Evolutionary conservation across 1,140 invertebrate species (phyloP).

Genomic region (Druon quercuslanigerum): DNA sequence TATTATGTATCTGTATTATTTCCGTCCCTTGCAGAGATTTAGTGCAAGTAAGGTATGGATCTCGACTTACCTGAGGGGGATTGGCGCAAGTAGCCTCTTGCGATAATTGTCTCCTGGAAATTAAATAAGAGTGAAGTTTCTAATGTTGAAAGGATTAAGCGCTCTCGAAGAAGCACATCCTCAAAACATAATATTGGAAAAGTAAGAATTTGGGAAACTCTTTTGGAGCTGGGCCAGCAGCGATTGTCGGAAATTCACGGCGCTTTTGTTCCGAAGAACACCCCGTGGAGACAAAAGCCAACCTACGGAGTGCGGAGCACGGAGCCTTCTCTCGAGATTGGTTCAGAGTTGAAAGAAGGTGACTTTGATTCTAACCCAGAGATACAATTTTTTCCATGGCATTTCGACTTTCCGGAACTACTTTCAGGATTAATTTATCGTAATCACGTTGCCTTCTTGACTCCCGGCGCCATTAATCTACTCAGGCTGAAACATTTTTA

Average conservation of each 20-base stretch:
- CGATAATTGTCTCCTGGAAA: background rate
- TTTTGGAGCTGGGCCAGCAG: constrained; percentile 17
- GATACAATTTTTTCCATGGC: background rate
- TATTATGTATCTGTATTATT: no score
- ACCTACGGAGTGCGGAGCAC: no score
- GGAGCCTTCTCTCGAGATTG: background rate
- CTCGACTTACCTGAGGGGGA: no score
- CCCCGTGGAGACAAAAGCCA: no score
- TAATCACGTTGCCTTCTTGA: background rate
- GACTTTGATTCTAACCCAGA: background rate
- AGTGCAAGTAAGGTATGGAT: no score
- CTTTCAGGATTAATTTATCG: background rate
- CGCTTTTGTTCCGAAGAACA: background rate
- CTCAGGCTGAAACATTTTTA: constrained; percentile 7
- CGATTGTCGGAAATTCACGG: constrained; percentile 26
- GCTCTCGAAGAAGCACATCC: background rate
- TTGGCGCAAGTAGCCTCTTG: no score
- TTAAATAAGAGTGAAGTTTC: background rate
- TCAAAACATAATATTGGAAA: constrained; percentile 25
- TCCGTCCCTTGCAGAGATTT: no score
- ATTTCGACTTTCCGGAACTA: background rate
- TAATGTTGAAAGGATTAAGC: background rate
- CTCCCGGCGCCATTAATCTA: background rate
- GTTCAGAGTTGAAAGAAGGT: background rate
- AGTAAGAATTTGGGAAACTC: constrained; percentile 21